Base-by-base conservation (phyloP, 2,113 vertebrate genomes). In the Tringa solitaria region DNA sequence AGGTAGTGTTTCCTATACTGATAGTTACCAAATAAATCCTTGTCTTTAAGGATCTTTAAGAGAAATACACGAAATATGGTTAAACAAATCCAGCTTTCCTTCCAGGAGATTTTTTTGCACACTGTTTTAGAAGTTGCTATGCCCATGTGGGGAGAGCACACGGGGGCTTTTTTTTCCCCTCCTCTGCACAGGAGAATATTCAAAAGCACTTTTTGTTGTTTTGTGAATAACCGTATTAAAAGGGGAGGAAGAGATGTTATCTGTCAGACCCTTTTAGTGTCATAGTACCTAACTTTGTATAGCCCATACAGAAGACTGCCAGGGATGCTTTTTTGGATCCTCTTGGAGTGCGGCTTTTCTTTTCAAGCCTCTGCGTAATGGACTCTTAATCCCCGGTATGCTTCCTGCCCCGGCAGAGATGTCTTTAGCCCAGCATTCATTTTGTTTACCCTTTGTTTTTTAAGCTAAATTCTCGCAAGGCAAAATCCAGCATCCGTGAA, bases 221-320 rank as follows among this genome's bases (percentile, higher is more conserved):
- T 59, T 8, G 32, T 96, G 92, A 96, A 96, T 95, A 95, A 96
- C 91, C 87, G 70, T 95, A 96, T 95, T 95, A 96, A 95, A 93
- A 95, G 94, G 92, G 75, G 95, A 97, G 94, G 94, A 96, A 97
- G 96, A 97, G 96, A 96, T 96, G 94, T 96, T 96, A 96, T 96
- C 96, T 96, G 96, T 96, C 96, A 97, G 96, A 95, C 69, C 96
- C 92, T 97, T 97, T 97, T 96, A 97, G 95, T 96, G 95, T 96
- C 96, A 92, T 96, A 96, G 94, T 95, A 95, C 94, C 94, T 96
- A 95, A 93, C 95, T 95, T 95, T 95, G 95, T 94, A 95, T 96
- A 95, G 95, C 81, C 90, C 89, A 84, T 95, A 96, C 94, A 96
- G n/a, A 90, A 43, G 84, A 78, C 86, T 93, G 92, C 95, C 95